phyloP scores from a whole-genome alignment of 2,888 invertebrate species.

The Pandemis corylana region DNA sequence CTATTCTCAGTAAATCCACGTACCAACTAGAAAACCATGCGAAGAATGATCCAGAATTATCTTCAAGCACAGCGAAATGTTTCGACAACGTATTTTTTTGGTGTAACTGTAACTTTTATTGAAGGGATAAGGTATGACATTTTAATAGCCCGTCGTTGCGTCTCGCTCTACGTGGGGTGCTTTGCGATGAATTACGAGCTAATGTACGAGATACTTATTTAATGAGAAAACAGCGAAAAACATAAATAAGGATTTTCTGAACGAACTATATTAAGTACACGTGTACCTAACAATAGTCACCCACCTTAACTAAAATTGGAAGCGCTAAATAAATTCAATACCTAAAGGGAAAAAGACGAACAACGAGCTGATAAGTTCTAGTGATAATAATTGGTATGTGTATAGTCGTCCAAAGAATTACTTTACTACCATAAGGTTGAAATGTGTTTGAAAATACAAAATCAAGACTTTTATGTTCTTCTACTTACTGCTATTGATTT shows the following conservation, averaged over 20 bases:
- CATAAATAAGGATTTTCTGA: constrained; percentile 30
- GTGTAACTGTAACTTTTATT: constrained; percentile 3
- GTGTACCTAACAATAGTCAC: neutral
- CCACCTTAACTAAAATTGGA: neutral
- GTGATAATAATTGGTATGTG: too few species aligned
- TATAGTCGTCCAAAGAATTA: too few species aligned
- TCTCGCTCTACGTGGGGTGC: constrained; percentile 8
- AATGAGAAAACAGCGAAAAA: neutral
- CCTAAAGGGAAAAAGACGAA: neutral
- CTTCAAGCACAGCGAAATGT: neutral
- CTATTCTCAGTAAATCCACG: too few species aligned
- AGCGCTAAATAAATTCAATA: neutral
- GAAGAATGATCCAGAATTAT: neutral
- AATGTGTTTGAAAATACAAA: too few species aligned
- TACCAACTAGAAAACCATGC: too few species aligned
- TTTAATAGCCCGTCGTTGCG: constrained; percentile 7
- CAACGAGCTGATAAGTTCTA: neutral
- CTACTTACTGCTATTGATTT: too few species aligned
- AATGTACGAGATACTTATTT: constrained; percentile 10
- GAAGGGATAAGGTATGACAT: constrained; percentile 25
- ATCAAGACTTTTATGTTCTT: too few species aligned
- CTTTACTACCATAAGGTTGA: too few species aligned
- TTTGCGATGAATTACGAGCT: constrained; percentile 19
- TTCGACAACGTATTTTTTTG: constrained; percentile 1
- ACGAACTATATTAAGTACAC: neutral